Base-by-base conservation (phyloP, 1,140 invertebrate species). In the Oppia nitens region DNA sequence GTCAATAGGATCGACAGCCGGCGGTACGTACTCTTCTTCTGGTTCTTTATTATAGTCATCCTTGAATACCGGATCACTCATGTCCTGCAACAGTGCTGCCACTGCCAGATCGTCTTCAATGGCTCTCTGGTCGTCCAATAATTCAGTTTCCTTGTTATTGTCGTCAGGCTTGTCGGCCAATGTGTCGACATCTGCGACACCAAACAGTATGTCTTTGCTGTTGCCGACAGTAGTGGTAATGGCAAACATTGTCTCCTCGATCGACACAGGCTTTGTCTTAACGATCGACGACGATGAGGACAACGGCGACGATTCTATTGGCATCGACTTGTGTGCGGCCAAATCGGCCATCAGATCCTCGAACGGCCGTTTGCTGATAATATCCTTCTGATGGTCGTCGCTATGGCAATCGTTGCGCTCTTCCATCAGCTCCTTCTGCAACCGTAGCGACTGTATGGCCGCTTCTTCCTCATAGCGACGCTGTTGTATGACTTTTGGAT, bases 71-170 rank as follows among this genome's bases (percentile, higher is more conserved):
- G 60, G 56, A 29, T 61, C 60, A 57, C 64, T 60, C 66, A 68
- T 68, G 49, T 67, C 66, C 59, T 65, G 63, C n/a, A 68, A 51
- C n/a, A 68, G 49, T 45, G 66, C 66, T 17, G 64, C 65, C 2
- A 68, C 66, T 20, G 66, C 66, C 2, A 67, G 48, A 54, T 68
- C 66, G 63, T 67, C 66, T 63, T 68, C 66, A 11, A 65, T 65
- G 54, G 65, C 67, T 48, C 66, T 40, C 27, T 67, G 64, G 59
- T 64, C 59, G 53, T 65, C 57, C 17, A 63, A 48, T n/a, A n/a
- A n/a, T 40, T 60, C 59, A 53, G 17, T 28, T 24, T 63, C 58
- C 27, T 55, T 47, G 23, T 26, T 27, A n/a, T 57, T 50, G 17
- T 40, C 25, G 24, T 29, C 28, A 32, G 23, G 25, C 17, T 1